Conservation (phyloP, 2,113 vertebrate genomes). For the Charina bottae region DNA sequence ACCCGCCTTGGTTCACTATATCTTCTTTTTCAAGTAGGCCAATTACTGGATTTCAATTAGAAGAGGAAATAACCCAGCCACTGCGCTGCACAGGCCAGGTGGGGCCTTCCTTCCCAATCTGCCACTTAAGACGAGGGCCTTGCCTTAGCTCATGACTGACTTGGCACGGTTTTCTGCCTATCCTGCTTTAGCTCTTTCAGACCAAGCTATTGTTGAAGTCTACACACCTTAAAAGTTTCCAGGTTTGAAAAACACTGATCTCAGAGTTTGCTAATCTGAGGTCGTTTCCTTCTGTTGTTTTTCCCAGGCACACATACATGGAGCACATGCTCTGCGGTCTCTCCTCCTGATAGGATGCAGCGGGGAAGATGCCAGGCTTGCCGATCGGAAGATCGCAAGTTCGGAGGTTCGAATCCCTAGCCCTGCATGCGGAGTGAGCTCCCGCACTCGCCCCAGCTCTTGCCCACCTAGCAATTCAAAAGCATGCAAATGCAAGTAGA, state of each 20-base stretch:
- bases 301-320: background rate
- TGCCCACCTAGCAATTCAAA: too few species aligned
- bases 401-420: too few species aligned
- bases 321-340: background rate
- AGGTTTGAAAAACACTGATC: background rate
- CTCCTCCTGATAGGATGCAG: background rate
- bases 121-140: too few species aligned
- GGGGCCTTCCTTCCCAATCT: background rate
- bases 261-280: too few species aligned
- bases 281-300: background rate
- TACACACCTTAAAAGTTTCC: background rate
- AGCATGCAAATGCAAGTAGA: too few species aligned
- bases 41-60: background rate
- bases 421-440: too few species aligned
- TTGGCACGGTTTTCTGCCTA: accelerated
- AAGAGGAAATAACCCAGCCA: background rate
- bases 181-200: background rate
- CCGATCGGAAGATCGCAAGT: too few species aligned
- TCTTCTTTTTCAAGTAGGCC: too few species aligned
- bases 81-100: background rate
- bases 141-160: background rate
- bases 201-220: background rate
- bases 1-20: background rate
- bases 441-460: too few species aligned
- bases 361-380: too few species aligned